Evolutionary conservation across 2,113 vertebrate species (phyloP).

Genomic region (Zosterops japonicus): DNA sequence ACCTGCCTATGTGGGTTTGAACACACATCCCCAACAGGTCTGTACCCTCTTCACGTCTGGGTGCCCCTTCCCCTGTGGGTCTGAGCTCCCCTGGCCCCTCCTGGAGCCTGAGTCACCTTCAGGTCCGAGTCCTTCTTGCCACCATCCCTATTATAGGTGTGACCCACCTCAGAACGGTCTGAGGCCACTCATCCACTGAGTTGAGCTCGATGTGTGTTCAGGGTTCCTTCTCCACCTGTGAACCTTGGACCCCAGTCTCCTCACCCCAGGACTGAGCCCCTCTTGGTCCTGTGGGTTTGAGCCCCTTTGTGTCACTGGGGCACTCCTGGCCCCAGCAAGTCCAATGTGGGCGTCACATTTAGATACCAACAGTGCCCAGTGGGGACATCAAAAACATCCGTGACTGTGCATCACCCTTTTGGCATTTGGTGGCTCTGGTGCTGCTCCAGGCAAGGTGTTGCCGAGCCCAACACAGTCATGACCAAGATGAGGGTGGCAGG

Average conservation of each 20-base stretch:
- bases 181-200: neutral
- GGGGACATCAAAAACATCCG: fast-evolving
- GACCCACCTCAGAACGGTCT: neutral
- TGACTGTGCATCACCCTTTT: neutral
- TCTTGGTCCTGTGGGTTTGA: neutral
- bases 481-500: neutral
- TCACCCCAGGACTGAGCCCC: too few species aligned
- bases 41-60: fast-evolving
- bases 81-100: neutral
- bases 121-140: neutral
- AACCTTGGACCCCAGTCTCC: neutral
- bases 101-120: neutral
- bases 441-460: neutral
- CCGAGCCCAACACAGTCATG: neutral
- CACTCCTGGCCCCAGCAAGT: fast-evolving
- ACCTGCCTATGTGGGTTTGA: neutral
- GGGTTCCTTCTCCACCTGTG: neutral
- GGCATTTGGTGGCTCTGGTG: neutral
- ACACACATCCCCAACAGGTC: neutral
- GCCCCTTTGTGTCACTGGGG: neutral
- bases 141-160: neutral
- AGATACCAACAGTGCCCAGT: neutral
- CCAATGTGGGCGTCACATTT: fast-evolving
- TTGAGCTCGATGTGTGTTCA: too few species aligned
- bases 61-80: neutral